A percentile compares a stretch with the other conserved stretches of the same genome.
phyloP scores from a whole-genome alignment of 2,797 vertebrate genomes.

The Podarcis lilfordi region DNA sequence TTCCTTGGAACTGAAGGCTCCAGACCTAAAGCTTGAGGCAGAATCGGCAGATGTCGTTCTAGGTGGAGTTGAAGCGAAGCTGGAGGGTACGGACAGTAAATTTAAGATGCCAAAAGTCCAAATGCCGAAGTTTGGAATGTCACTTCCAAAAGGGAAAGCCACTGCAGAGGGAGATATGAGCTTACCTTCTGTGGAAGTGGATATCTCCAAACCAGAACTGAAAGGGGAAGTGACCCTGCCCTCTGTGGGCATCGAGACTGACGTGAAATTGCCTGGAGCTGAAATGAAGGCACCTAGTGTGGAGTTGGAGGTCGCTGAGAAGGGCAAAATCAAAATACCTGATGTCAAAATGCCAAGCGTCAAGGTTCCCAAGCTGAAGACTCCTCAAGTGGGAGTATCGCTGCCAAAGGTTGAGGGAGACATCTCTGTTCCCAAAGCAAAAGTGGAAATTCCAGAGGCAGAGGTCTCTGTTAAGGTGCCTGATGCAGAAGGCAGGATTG shows the following conservation, averaged over 20 bases:
- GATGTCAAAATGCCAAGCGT: background rate
- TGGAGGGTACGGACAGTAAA: background rate
- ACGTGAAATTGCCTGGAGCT: background rate
- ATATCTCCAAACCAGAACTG: background rate
- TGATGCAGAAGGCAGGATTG: no score
- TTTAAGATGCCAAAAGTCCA: conserved; percentile 70
- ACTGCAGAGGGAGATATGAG: background rate
- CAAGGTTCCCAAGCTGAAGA: no score
- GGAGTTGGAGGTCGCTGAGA: background rate
- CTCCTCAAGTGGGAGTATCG: no score
- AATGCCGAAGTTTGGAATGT: conserved; percentile 68
- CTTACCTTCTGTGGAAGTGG: background rate
- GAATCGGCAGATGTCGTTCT: rapidly evolving
- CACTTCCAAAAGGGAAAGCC: conserved; percentile 36
- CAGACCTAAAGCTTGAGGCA: background rate
- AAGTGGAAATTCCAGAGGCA: no score
- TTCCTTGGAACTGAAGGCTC: no score
- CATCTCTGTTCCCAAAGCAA: no score
- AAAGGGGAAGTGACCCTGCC: background rate
- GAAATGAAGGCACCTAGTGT: rapidly evolving
- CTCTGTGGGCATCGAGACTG: background rate
- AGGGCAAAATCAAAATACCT: background rate
- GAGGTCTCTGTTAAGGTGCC: no score
- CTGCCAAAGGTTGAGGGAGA: no score
- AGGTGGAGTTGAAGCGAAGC: no score